Evolutionary conservation across 2,797 vertebrate species (phyloP), one percentile per base, ranked within the genome.

Genomic region (Typhlichthys eigenmanni): DNA sequence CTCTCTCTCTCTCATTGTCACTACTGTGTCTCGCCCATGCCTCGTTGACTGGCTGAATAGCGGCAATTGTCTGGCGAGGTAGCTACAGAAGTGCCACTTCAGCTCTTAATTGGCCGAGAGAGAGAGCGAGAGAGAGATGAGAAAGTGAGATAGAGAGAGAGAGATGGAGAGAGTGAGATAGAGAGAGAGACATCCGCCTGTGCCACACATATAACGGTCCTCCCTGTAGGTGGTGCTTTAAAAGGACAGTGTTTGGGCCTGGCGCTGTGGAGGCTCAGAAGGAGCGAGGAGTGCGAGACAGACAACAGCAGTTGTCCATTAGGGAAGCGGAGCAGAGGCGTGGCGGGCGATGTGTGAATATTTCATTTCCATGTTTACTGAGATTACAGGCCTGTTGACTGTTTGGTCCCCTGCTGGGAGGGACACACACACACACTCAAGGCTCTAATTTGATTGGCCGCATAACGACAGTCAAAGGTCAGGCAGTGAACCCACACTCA

Each of bases 281-380:
- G 11, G 53, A 34, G 34, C n/a, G 17, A 13, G 52, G 4, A 69
- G 76, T 72, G 72, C 58, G 75, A 77, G 73, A 79, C 71, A 59
- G 81, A 79, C 62, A 74, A 84, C 80, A 87, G 75, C 80, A 87
- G 78, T 75, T 78, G 69, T 83, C 85, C 83, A 83, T 85, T 82
- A 79, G 60, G 75, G 4, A 10, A 67, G 60, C 14, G 0, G 58
- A 75, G 71, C 14, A 50, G 66, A 8, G 29, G 14, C 3, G 47
- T 13, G n/a, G 52, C 62, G 13, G 71, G 62, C 73, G 62, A 78
- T 72, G 74, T 73, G 75, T 80, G 79, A 86, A 85, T 85, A 83
- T 85, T 80, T 80, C 79, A 79, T 84, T 85, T 86, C 72, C 60
- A 53, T 71, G 69, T 86, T 86, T 78, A 85, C 76, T 12, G 54